These are phyloP conservation scores for Ligdia adustata DNA, from an alignment of 2,888 invertebrate species.

Conservation along the genomic window DNA sequence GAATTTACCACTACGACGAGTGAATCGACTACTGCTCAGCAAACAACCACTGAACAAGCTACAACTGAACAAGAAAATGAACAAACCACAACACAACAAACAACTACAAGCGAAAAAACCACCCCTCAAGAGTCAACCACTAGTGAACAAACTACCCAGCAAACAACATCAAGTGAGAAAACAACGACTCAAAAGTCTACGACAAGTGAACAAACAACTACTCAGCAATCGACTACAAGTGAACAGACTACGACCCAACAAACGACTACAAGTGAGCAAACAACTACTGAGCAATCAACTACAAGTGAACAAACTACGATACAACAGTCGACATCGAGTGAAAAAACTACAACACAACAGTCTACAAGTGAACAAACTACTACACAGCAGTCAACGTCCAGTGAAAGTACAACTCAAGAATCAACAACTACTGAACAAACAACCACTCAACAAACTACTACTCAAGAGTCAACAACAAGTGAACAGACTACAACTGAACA, in stretches of 20 bases:
- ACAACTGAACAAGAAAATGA: background rate
- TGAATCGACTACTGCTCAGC: constrained; percentile 31
- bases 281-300: background rate
- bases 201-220: background rate
- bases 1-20: constrained; percentile 18
- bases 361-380: no score
- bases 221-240: background rate
- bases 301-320: background rate
- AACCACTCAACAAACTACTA: background rate
- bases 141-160: background rate
- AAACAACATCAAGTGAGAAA: background rate
- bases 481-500: constrained; percentile 2
- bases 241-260: background rate
- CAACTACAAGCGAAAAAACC: background rate
- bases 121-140: background rate
- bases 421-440: constrained; percentile 2
- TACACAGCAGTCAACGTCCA: background rate
- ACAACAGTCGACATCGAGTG: background rate
- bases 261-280: constrained; percentile 1
- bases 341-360: background rate
- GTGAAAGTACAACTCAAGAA: no score
- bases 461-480: background rate
- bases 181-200: background rate
- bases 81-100: background rate
- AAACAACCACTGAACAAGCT: constrained; percentile 9